Base-by-base conservation (phyloP, 2,797 vertebrate genomes). In the Rhinatrema bivittatum region DNA sequence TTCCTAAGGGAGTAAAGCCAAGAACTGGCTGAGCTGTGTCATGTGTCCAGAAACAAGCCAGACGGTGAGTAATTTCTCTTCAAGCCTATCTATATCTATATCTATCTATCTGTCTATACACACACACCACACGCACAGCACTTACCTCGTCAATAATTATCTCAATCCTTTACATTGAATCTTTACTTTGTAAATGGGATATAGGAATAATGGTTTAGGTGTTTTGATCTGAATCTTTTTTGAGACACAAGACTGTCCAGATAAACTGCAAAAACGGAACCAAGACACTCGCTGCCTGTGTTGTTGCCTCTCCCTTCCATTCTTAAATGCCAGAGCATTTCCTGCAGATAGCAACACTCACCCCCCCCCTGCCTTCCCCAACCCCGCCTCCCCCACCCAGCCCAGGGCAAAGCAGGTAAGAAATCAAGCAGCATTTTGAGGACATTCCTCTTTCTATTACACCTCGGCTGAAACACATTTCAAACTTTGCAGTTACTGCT, bases 371-470 rank as follows among this genome's bases (percentile, higher is more conserved):
- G n/a, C n/a, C n/a, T n/a, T n/a, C n/a, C n/a, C n/a, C n/a, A n/a
- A n/a, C n/a, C n/a, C n/a, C n/a, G n/a, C n/a, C n/a, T n/a, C n/a
- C n/a, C n/a, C 37, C 16, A n/a, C n/a, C n/a, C n/a, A n/a, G n/a
- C n/a, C n/a, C n/a, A 36, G 73, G 69, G 76, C 70, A 72, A 69
- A 75, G 67, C 65, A 60, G 56, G 61, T 30, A 47, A 37, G 27
- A 15, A 60, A 37, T 56, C 39, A 65, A 48, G 22, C 15, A 60
- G 44, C 50, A 35, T 45, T 44, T 26, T 5, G 57, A n/a, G n/a
- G n/a, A n/a, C n/a, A n/a, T n/a, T 30, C 33, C 34, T 32, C 32
- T 25, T 16, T 16, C 31, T 53, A 54, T 62, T 62, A 62, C 69
- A 51, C 65, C 56, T 71, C 42, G 34, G 48, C 53, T 34, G 51